Conservation (phyloP, 1,140 invertebrate species). For the Penaeus vannamei region DNA sequence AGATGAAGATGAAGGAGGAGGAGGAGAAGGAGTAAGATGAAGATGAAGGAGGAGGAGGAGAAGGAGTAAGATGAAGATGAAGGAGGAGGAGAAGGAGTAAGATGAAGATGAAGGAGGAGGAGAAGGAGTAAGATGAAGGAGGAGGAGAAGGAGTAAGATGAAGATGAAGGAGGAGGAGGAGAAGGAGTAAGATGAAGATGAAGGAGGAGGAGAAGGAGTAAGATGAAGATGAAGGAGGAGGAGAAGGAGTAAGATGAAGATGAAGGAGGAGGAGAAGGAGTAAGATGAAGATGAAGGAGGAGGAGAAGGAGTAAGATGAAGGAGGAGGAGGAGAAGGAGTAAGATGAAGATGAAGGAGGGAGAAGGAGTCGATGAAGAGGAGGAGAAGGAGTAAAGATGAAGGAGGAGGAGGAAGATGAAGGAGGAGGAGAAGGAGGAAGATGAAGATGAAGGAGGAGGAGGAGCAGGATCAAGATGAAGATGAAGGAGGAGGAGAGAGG, state of each 20-base stretch:
- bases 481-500: too few species aligned
- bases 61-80: neutral
- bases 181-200: too few species aligned
- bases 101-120: neutral
- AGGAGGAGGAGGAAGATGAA: too few species aligned
- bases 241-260: too few species aligned
- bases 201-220: neutral
- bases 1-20: neutral
- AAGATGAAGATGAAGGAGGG: neutral
- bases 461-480: too few species aligned
- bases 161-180: too few species aligned
- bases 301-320: too few species aligned
- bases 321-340: neutral
- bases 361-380: neutral
- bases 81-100: neutral
- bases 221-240: neutral
- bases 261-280: too few species aligned
- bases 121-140: neutral
- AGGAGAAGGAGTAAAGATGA: too few species aligned
- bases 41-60: neutral
- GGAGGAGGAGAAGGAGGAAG: too few species aligned
- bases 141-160: neutral
- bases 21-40: neutral
- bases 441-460: too few species aligned
- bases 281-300: neutral